phyloP scores from a whole-genome alignment of 1,140 invertebrate genomes.

The Lamellibrachia luymesi region DNA sequence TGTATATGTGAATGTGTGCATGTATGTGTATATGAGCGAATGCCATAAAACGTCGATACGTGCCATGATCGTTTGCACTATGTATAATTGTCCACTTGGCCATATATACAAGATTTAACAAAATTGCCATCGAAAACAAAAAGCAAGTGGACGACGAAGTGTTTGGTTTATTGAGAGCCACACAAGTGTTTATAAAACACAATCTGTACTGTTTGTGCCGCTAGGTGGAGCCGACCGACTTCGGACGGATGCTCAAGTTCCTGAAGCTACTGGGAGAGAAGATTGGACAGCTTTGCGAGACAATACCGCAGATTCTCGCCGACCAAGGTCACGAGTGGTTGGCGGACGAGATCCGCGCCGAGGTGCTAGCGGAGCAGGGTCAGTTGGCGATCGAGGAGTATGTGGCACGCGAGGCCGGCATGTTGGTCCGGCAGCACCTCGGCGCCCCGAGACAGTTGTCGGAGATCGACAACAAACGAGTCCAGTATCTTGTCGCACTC shows the following conservation, averaged over 20 bases:
- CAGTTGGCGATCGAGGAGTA: constrained; percentile 7
- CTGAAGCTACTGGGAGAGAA: not conserved
- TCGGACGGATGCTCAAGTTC: not conserved
- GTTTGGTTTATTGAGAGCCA: too few relatives aligned
- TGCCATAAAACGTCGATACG: too few relatives aligned
- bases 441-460: not conserved
- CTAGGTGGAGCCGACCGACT: not conserved
- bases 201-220: not conserved
- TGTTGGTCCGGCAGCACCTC: not conserved
- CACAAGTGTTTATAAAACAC: too few relatives aligned
- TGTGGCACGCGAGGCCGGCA: not conserved
- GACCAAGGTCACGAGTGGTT: constrained; percentile 12
- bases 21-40: too few relatives aligned
- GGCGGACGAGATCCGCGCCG: not conserved
- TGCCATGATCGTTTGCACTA: too few relatives aligned
- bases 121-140: too few relatives aligned
- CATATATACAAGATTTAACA: not conserved
- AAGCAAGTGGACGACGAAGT: too few relatives aligned
- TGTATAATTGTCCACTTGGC: too few relatives aligned
- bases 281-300: not conserved
- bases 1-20: too few relatives aligned
- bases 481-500: not conserved
- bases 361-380: not conserved
- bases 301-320: not conserved
- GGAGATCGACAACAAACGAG: not conserved